phyloP scores from a whole-genome alignment of 2,888 invertebrate species.

The Isoperla grammatica region DNA sequence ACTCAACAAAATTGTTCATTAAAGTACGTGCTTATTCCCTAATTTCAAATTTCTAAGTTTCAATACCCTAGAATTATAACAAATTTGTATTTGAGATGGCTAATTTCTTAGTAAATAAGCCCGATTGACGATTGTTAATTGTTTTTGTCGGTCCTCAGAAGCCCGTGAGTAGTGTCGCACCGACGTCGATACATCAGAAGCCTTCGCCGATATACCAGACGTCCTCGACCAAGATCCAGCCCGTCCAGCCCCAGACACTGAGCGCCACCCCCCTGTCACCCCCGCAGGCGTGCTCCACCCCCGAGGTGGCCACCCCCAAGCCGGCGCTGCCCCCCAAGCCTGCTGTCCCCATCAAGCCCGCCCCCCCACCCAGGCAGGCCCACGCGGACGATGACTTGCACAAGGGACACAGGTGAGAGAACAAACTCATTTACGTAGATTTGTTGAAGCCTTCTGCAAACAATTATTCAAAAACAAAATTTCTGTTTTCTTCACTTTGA shows the following conservation, averaged over 20 bases:
- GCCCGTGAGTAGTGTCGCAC: conserved; percentile 81
- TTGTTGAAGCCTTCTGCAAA: no score
- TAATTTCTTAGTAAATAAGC: no score
- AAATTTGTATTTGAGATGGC: no score
- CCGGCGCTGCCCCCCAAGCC: conserved; percentile 84
- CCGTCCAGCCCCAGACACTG: conserved; percentile 71
- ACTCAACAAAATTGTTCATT: no score
- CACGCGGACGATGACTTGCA: conserved; percentile 27
- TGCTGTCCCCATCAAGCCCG: conserved; percentile 49
- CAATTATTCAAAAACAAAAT: no score
- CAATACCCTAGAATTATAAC: no score
- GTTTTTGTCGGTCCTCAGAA: conserved; percentile 50
- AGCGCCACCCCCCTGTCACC: conserved; percentile 46
- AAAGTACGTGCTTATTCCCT: no score
- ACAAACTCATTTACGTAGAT: no score
- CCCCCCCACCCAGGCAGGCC: conserved; percentile 51
- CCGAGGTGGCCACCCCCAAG: conserved; percentile 46
- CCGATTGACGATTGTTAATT: no score
- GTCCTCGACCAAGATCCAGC: conserved; percentile 73
- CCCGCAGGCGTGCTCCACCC: conserved; percentile 54
- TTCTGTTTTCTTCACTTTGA: no score
- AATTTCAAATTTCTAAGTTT: no score
- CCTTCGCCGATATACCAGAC: conserved; percentile 74
- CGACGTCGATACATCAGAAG: conserved; percentile 56
- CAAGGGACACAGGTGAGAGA: conserved; percentile 11